Evolutionary conservation across 53 echinoderm and acorn worm genomes (phyloP).

Genomic region (Luidia sarsii): DNA sequence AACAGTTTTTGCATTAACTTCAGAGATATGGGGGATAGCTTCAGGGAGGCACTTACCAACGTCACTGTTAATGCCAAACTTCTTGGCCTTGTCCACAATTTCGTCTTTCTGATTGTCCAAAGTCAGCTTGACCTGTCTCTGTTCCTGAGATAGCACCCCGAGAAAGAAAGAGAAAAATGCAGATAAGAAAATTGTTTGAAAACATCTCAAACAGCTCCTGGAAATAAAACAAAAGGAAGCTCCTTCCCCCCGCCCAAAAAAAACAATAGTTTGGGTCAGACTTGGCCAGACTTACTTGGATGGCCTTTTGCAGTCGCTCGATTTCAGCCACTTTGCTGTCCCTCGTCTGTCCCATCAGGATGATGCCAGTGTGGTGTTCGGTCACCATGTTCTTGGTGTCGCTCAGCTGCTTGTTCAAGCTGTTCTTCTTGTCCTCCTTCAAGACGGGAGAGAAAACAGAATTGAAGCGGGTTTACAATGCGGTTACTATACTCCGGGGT

Average conservation of each 20-base stretch:
- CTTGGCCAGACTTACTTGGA: conserved; percentile 64
- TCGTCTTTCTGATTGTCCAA: conserved; percentile 74
- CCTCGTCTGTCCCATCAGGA: conserved; percentile 83
- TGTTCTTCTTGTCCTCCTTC: conserved; percentile 97
- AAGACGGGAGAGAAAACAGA: neutral
- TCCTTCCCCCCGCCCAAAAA: no score
- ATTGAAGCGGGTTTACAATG: no score
- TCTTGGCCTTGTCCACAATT: conserved; percentile 67
- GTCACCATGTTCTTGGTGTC: conserved; percentile 58
- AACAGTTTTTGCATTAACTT: no score
- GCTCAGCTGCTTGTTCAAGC: conserved; percentile 78
- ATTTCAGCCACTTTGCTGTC: conserved; percentile 87
- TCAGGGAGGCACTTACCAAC: conserved; percentile 65
- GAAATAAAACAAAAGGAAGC: no score
- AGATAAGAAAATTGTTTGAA: no score
- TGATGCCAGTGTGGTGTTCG: conserved; percentile 81
- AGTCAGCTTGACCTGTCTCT: conserved; percentile 72
- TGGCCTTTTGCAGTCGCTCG: conserved; percentile 80
- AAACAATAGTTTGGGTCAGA: no score
- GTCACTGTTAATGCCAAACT: conserved; percentile 64
- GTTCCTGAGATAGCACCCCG: no score
- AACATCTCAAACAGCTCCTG: no score
- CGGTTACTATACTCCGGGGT: no score
- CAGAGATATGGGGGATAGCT: no score
- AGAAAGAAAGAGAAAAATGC: neutral